These are phyloP conservation scores for Butorides virescens DNA, from an alignment of 2,113 vertebrate species.

Conservation along the genomic window DNA sequence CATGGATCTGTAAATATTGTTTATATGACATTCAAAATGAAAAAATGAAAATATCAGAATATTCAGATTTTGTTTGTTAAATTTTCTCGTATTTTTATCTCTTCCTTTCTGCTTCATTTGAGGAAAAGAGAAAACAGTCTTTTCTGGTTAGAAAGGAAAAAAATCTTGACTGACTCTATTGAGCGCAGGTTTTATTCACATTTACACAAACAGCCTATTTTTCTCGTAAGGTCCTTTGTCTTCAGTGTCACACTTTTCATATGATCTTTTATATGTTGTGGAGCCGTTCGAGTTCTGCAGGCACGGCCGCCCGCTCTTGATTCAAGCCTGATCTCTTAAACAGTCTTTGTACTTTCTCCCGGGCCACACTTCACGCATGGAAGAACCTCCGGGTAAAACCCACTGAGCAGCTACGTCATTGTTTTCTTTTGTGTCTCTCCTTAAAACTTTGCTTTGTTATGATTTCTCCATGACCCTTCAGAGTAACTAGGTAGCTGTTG, in stretches of 20 bases:
- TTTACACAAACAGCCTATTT: neutral
- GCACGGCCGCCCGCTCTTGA: neutral
- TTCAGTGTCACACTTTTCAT: neutral
- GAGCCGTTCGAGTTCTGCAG: neutral
- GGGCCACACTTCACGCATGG: neutral
- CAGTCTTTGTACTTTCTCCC: slow-evolving; percentile 38
- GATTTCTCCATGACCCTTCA: slow-evolving; percentile 13
- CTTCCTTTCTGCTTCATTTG: neutral
- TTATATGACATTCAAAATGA: neutral
- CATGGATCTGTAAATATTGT: neutral
- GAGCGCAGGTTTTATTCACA: neutral
- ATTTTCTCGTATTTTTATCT: neutral
- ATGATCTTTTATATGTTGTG: neutral
- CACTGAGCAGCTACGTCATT: neutral
- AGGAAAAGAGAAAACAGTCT: neutral
- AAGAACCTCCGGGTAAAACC: slow-evolving; percentile 25
- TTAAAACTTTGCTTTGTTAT: slow-evolving; percentile 52
- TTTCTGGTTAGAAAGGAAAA: neutral
- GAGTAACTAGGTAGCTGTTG: slow-evolving; percentile 40
- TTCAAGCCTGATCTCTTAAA: slow-evolving; percentile 4
- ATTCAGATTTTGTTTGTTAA: neutral
- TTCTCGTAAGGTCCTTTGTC: neutral
- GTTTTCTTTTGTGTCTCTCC: slow-evolving; percentile 41
- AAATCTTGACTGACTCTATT: neutral
- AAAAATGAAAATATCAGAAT: neutral